phyloP scores from a whole-genome alignment of 2,888 invertebrate genomes.

The Synergus umbraculus region DNA sequence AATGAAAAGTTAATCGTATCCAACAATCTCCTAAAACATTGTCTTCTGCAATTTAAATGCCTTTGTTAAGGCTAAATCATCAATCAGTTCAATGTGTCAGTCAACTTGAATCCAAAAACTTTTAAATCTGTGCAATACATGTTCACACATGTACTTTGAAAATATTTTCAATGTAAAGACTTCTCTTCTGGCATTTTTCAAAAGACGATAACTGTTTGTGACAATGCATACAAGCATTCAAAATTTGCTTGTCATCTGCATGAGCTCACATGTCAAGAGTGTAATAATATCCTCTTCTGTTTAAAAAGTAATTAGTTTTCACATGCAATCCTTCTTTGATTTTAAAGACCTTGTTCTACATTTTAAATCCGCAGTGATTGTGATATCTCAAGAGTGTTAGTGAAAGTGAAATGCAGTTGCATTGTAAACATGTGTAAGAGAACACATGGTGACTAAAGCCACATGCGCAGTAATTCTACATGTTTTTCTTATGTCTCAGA shows the following conservation, averaged over 20 bases:
- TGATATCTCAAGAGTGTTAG: neutral
- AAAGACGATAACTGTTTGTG: neutral
- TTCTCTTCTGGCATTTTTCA: neutral
- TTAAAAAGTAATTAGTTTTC: neutral
- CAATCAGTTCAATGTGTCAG: neutral
- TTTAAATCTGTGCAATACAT: neutral
- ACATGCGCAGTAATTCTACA: neutral
- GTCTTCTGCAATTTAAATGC: neutral
- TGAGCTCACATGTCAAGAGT: neutral
- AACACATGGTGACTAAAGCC: constrained; percentile 20
- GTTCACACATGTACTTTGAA: neutral
- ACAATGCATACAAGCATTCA: neutral
- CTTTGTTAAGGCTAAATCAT: neutral
- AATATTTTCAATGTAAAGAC: neutral
- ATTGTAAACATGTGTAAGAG: constrained; percentile 14
- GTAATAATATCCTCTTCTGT: neutral
- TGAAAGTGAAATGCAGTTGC: constrained; percentile 29
- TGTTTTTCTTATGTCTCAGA: neutral
- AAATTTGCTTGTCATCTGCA: neutral
- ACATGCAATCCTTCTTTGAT: neutral
- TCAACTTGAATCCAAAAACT: neutral
- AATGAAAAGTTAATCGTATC: constrained; percentile 28
- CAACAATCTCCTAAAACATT: neutral
- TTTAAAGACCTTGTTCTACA: neutral
- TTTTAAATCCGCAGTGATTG: neutral